Evolutionary conservation across 2,113 vertebrate species (phyloP), one percentile per base, ranked within the genome.

Genomic region (Dromaius novaehollandiae): DNA sequence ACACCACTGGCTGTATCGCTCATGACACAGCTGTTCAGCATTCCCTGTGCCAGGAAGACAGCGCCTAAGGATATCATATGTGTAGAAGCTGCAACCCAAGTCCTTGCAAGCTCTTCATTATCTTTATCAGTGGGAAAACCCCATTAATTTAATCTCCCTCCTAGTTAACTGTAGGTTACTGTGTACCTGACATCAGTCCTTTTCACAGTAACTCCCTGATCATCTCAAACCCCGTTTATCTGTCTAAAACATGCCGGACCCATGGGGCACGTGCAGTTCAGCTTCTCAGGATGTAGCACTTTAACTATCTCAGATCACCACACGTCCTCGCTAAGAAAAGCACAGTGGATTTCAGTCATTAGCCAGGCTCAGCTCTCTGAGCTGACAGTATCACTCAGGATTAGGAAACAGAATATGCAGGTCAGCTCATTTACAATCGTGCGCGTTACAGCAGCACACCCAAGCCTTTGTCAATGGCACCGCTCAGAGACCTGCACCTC

Each of bases 301-400:
- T 94, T 95, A 73, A 74, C 88, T 91, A 90, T 90, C 95, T 96
- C 96, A 95, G 92, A 96, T 96, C 88, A 85, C 73, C 93, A 96
- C 80, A 95, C 89, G 94, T 95, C 77, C 82, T 94, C 0, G 4
- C 90, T 88, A 94, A 96, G 94, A 96, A 96, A 97, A 96, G 97
- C 97, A 95, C 91, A 95, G 85, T 95, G 92, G 94, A 96, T 96
- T 96, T 94, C 88, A 96, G 95, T 92, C 87, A 93, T 97, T 95
- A 97, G 87, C 79, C 89, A 95, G 91, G 95, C 94, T 96, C 96
- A 96, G 89, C 89, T 91, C 95, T 92, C 96, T 46, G 90, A 95
- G 92, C 92, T 97, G 96, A 96, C 94, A 94, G 80, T 95, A 92
- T 96, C 95, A 94, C 88, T 97, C 94, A 97, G 92, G 75, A 95